phyloP scores from a whole-genome alignment of 2,888 invertebrate species.

The Xestoiulus laeticollis region DNA sequence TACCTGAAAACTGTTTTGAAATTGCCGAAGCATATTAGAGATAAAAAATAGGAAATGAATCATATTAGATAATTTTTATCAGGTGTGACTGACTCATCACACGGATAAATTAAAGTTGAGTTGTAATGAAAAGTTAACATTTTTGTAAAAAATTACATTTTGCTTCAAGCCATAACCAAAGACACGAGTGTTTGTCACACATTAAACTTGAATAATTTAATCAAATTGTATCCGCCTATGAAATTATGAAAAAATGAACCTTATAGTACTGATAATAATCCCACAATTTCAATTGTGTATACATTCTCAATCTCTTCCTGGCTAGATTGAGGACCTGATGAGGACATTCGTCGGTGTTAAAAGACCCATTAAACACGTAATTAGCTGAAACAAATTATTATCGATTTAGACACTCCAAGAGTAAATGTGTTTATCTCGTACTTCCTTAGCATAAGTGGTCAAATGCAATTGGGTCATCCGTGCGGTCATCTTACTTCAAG shows the following conservation, averaged over 20 bases:
- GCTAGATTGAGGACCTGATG: neutral
- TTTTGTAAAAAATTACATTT: too few relatives aligned
- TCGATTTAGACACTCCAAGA: neutral
- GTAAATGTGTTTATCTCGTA: neutral
- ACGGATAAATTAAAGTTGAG: neutral
- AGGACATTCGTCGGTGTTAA: neutral
- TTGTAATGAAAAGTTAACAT: neutral
- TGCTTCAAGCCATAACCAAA: too few relatives aligned
- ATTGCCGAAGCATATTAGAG: neutral
- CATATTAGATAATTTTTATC: neutral
- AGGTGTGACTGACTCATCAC: neutral
- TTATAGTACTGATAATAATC: too few relatives aligned
- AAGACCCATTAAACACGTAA: slow-evolving; percentile 26
- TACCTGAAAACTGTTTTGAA: neutral
- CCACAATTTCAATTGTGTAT: too few relatives aligned
- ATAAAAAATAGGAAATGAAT: neutral
- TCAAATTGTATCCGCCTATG: too few relatives aligned
- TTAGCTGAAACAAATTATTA: slow-evolving; percentile 10
- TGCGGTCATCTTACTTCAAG: neutral
- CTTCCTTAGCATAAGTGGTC: slow-evolving; percentile 16
- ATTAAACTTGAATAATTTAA: too few relatives aligned
- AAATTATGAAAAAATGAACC: too few relatives aligned
- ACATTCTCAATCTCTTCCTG: too few relatives aligned
- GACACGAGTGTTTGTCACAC: too few relatives aligned
- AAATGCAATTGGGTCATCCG: slow-evolving; percentile 17